Percentiles rank a stretch among this genome's conserved stretches.
Evolutionary conservation across 2,888 invertebrate species (phyloP).

Genomic region (Cyrtodaria siliqua): DNA sequence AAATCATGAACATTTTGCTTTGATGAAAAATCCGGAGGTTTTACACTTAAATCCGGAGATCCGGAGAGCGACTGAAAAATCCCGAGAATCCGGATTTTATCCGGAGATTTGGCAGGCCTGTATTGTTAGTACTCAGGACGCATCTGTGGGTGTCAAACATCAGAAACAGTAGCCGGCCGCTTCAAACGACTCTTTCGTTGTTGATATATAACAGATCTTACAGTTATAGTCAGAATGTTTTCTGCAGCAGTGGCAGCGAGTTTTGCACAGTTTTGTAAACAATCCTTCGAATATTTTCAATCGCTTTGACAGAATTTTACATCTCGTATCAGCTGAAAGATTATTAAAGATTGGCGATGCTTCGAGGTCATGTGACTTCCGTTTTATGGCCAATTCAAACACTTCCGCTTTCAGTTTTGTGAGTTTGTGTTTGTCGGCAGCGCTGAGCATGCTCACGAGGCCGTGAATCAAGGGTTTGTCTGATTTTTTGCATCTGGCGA

Average conservation of each 20-base stretch:
- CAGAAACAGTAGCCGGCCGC: slow-evolving; percentile 53
- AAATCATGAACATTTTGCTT: too few species aligned
- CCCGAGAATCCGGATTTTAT: too few species aligned
- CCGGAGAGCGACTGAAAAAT: too few species aligned
- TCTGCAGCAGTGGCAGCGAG: slow-evolving; percentile 62
- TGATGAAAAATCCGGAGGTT: too few species aligned
- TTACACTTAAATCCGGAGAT: too few species aligned
- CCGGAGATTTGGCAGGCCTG: too few species aligned
- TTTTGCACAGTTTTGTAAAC: slow-evolving; percentile 55
- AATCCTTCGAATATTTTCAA: slow-evolving; percentile 56
- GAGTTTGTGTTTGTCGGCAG: slow-evolving; percentile 62
- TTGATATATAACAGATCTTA: slow-evolving; percentile 60
- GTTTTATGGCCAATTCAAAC: slow-evolving; percentile 56
- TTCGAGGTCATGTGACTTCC: slow-evolving; percentile 60
- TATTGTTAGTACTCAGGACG: too few species aligned
- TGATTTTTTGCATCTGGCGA: slow-evolving; percentile 56
- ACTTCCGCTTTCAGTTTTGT: slow-evolving; percentile 56
- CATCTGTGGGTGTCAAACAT: slow-evolving; percentile 7
- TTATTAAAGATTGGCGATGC: slow-evolving; percentile 62
- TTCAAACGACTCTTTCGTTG: slow-evolving; percentile 56
- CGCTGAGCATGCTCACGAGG: slow-evolving; percentile 55
- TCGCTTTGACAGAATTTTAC: slow-evolving; percentile 55
- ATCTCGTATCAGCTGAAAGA: slow-evolving; percentile 49
- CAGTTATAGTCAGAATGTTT: slow-evolving; percentile 65
- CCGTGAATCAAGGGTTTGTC: slow-evolving; percentile 63